Base-by-base conservation (phyloP, 1,140 invertebrate species). In the Orussus abietinus region DNA sequence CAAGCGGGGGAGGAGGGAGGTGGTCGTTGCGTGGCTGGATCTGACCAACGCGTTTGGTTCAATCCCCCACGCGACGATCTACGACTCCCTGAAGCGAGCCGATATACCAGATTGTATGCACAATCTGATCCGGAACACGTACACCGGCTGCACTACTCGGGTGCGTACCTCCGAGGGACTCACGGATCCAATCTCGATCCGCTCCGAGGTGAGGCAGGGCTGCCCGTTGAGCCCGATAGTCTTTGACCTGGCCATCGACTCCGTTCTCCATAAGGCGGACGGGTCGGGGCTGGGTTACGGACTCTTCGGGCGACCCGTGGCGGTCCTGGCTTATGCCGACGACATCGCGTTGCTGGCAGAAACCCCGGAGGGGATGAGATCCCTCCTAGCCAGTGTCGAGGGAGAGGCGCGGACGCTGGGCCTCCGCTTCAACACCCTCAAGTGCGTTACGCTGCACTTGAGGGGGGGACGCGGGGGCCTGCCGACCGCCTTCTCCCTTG, bases 161-260 rank as follows among this genome's bases (percentile, higher is more conserved):
- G 29, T 57, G 1, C 29, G 31, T 4, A 45, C 50, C 0, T 25
- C 19, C 0, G 29, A 46, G 0, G 57, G 50, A 2, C 34, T 42
- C 12, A 58, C 66, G 0, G 45, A 59, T 3, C 47, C 49, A 0
- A 59, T 72, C 18, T 14, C 15, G 2, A 42, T 72, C 4, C 15
- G 26, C 1, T n/a, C 66, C 1, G 59, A 64, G 13, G 63, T 75
- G 0, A 47, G 51, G 5, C 70, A 75, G 43, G 69, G 72, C 4
- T 68, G 65, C 40, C 65, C 67, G 0, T 28, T 72, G 2, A 66
- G 62, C 32, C 59, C 62, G 0, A 33, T 72, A 0, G 44, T 71
- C 0, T 76, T 76, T 51, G 66, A 72, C 36, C 38, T 76, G 2
- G 59, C 57, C 1, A 47, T 73, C 1, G 65, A 75, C 35, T 58